Evolutionary conservation across 2,113 vertebrate species (phyloP).

Genomic region (Coracopsis vasa): DNA sequence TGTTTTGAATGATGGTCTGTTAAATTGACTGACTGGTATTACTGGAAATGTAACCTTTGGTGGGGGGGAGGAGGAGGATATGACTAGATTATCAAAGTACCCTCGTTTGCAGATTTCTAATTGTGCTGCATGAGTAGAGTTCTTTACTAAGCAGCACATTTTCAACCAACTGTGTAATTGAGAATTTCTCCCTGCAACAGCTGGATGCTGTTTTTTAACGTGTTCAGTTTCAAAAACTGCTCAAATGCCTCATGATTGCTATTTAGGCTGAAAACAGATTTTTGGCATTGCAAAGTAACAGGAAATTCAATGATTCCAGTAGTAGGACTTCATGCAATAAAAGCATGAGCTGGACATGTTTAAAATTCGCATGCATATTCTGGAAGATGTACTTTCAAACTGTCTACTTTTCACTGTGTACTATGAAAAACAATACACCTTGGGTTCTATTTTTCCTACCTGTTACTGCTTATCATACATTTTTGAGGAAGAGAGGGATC

Average conservation of each 20-base stretch:
- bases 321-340: background rate
- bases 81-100: background rate
- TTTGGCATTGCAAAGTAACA: slow-evolving; percentile 26
- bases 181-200: slow-evolving; percentile 48
- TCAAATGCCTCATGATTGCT: slow-evolving; percentile 33
- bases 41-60: background rate
- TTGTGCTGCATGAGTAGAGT: background rate
- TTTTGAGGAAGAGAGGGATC: background rate
- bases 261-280: slow-evolving; percentile 38
- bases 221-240: slow-evolving; percentile 20
- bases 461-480: background rate
- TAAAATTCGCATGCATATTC: background rate
- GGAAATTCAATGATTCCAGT: background rate
- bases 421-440: background rate
- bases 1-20: background rate
- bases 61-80: background rate
- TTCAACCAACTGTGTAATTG: slow-evolving; percentile 64
- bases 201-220: slow-evolving; percentile 55
- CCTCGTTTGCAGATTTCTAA: background rate
- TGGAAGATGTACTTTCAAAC: background rate
- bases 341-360: background rate
- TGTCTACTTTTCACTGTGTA: background rate
- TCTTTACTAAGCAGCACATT: background rate
- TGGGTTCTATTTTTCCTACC: background rate
- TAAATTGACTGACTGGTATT: background rate